phyloP scores from a whole-genome alignment of 2,888 invertebrate genomes.

The Cataglyphis altisquamis region DNA sequence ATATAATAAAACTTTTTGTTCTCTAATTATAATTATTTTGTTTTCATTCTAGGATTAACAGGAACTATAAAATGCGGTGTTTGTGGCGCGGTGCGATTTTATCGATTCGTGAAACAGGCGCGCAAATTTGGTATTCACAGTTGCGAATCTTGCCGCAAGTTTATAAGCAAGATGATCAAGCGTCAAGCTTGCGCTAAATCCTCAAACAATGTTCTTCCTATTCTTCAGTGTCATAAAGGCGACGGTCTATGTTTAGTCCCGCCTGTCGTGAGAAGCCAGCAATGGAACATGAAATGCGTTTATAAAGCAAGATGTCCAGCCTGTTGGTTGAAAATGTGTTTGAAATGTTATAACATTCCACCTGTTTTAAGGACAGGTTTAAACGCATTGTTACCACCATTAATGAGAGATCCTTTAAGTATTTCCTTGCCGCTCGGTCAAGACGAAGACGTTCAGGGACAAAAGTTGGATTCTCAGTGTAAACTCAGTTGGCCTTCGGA shows the following conservation, averaged over 20 bases:
- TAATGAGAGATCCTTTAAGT: constrained; percentile 87
- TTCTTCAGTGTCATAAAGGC: constrained; percentile 90
- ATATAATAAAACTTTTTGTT: not conserved
- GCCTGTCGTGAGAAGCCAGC: constrained; percentile 90
- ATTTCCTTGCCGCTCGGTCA: constrained; percentile 77
- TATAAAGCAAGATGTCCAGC: constrained; percentile 93
- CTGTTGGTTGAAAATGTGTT: constrained; percentile 95
- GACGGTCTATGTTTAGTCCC: constrained; percentile 92
- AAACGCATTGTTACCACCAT: constrained; percentile 90
- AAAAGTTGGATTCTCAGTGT: constrained; percentile 76
- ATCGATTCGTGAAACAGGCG: constrained; percentile 92
- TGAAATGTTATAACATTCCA: constrained; percentile 93
- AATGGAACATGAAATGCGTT: constrained; percentile 90
- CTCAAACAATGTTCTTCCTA: constrained; percentile 87
- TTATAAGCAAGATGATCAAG: constrained; percentile 94
- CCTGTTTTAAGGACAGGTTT: constrained; percentile 90
- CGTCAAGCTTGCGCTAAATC: constrained; percentile 88
- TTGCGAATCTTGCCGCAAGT: constrained; percentile 95
- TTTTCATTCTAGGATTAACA: constrained; percentile 87
- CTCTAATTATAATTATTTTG: not conserved
- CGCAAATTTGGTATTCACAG: constrained; percentile 94
- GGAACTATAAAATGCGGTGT: constrained; percentile 92
- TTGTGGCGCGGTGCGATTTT: constrained; percentile 92
- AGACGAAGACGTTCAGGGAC: constrained; percentile 78
- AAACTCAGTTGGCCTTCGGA: constrained; percentile 83